Conservation (phyloP, 2,797 vertebrate genomes). For the Sebastes trivittatus region DNA sequence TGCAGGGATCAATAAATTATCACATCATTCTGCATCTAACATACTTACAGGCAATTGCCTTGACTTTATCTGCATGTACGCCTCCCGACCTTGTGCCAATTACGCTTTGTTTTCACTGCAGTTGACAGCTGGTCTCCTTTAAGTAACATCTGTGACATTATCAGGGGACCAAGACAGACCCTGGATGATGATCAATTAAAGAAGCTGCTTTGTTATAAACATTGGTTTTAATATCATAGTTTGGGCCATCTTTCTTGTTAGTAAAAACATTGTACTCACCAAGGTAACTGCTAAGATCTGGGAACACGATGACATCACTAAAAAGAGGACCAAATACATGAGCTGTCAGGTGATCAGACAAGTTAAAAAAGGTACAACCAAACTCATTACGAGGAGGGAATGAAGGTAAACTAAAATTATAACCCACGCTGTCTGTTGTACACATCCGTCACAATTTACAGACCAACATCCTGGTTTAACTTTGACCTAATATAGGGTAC, state of each 20-base stretch:
- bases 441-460: not conserved
- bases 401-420: not conserved
- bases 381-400: not conserved
- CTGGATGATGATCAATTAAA: not conserved
- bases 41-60: slow-evolving; percentile 28
- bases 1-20: slow-evolving; percentile 43
- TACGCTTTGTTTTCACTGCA: slow-evolving; percentile 17
- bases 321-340: not conserved
- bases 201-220: not conserved
- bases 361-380: no score
- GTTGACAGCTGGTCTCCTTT: slow-evolving; percentile 25
- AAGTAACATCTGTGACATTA: slow-evolving; percentile 4
- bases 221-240: not conserved
- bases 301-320: not conserved
- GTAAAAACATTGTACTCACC: not conserved
- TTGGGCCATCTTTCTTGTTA: not conserved
- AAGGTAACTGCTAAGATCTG: not conserved
- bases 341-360: not conserved
- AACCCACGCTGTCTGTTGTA: not conserved
- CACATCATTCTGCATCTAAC: slow-evolving; percentile 38
- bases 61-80: slow-evolving; percentile 15
- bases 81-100: slow-evolving; percentile 34
- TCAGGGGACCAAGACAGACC: not conserved
- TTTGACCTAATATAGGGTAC: not conserved
- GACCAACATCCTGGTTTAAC: not conserved